A percentile compares a stretch with the other conserved stretches of the same genome.
Evolutionary conservation across 1,140 invertebrate genomes (phyloP).

Genomic region (Chironomus tepperi): DNA sequence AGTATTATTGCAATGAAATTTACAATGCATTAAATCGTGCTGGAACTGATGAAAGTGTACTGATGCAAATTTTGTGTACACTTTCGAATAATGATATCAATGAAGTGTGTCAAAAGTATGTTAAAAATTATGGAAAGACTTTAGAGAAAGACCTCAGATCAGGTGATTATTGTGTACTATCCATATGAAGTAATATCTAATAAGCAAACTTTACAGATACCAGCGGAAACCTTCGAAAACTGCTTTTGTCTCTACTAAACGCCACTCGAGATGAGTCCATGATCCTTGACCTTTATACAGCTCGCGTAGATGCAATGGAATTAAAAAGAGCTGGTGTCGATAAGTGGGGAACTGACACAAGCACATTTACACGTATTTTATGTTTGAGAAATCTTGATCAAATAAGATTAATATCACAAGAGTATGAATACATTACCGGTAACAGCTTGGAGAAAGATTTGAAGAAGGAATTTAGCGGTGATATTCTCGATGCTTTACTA

Average conservation of each 20-base stretch:
- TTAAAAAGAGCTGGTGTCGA: constrained; percentile 49
- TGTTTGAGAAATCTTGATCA: constrained; percentile 54
- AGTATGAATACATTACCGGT: constrained; percentile 52
- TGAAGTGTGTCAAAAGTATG: constrained; percentile 64
- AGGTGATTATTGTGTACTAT: no score
- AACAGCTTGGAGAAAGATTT: constrained; percentile 52
- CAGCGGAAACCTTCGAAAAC: constrained; percentile 75
- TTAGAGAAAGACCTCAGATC: constrained; percentile 67
- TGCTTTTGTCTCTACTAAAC: constrained; percentile 61
- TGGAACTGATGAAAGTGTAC: constrained; percentile 70
- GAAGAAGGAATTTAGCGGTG: constrained; percentile 47
- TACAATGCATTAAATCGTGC: constrained; percentile 61
- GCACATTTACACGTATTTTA: constrained; percentile 53
- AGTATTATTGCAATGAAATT: constrained; percentile 62
- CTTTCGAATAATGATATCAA: constrained; percentile 71
- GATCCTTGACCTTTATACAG: not conserved
- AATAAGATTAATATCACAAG: constrained; percentile 51
- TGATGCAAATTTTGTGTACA: constrained; percentile 72
- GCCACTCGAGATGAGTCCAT: not conserved
- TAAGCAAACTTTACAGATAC: constrained; percentile 54
- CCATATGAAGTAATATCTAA: no score
- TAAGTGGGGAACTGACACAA: constrained; percentile 57
- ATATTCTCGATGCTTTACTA: constrained; percentile 46
- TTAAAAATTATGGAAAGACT: constrained; percentile 58
- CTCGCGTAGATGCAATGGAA: constrained; percentile 38